Base-by-base conservation (phyloP, 2,888 invertebrate genomes). In the Dexiosoma caninum region DNA sequence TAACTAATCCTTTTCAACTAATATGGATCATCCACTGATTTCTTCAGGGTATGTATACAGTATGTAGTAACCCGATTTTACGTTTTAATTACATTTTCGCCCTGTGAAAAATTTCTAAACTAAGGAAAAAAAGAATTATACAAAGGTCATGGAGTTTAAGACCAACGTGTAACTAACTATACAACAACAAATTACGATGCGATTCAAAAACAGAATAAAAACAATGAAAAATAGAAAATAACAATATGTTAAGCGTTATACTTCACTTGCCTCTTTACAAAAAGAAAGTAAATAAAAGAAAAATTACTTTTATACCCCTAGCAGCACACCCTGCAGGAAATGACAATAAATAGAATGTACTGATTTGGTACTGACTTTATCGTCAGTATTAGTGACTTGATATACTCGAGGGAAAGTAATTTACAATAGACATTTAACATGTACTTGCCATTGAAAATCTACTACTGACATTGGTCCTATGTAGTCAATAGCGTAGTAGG, bases 91-190 rank as follows among this genome's bases (percentile, higher is more conserved):
- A 51, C 23, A 59, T 51, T 59, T 66, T 35, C 19, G 19, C 59
- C 42, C 14, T 16, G 42, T 23, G 16, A 14, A 53, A 59, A 60
- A 44, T 55, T 27, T 40, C 12, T 23, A 53, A 62, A 40, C 42
- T 23, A 44, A 40, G 35, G 37, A 70, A 2, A 53, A 53, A 10
- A 30, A 9, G 30, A 35, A 51, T 62, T 42, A 62, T 37, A 49
- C 72, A 66, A 76, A 76, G 80, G 80, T 81, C 71, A 81, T 57
- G 55, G 72, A 81, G 80, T 81, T 81, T 81, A 81, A 81, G 77
- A 64, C 49, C 19, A 42, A 62, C 32, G 44, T 19, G 35, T 16
- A 62, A 66, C 40, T 16, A 62, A 66, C 40, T 57, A 57, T 19
- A 32, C 44, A 69, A 72, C 19, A 67, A 74, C 19, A 69, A 35